Percentiles rank a stretch among this genome's conserved stretches.
Conservation (phyloP, 2,797 vertebrate species). For the Arremon brunneinucha region DNA sequence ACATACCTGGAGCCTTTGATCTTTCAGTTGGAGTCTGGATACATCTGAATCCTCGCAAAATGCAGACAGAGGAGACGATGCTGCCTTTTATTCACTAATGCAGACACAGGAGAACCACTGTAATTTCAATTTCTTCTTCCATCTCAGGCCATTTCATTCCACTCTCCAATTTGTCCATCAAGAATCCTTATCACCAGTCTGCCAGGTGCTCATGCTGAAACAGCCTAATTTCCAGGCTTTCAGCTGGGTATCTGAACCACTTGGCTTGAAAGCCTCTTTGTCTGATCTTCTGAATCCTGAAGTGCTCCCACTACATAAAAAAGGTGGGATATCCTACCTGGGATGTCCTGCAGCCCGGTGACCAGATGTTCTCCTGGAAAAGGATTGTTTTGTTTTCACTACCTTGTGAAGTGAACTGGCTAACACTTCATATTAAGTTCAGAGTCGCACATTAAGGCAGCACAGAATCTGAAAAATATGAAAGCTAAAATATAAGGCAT, state of each 20-base stretch:
- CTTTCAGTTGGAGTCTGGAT: background rate
- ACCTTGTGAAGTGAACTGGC: background rate
- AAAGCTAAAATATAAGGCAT: background rate
- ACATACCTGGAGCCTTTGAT: conserved; percentile 15
- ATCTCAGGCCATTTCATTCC: background rate
- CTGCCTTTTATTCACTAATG: background rate
- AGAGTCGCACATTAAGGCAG: background rate
- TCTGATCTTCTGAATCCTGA: background rate
- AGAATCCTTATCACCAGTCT: background rate
- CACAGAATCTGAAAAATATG: background rate
- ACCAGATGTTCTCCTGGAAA: background rate
- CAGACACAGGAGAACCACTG: background rate
- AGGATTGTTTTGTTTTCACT: background rate
- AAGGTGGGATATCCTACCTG: background rate
- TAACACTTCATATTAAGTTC: background rate
- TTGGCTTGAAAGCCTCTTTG: background rate
- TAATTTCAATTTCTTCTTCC: background rate
- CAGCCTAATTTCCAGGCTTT: background rate
- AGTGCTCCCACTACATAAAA: background rate
- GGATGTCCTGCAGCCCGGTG: background rate
- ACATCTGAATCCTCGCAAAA: background rate
- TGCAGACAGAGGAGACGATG: background rate
- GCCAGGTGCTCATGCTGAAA: background rate
- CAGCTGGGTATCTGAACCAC: background rate
- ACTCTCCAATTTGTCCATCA: background rate